Base-by-base conservation (phyloP, 2,113 vertebrate species). In the Propithecus coquereli region DNA sequence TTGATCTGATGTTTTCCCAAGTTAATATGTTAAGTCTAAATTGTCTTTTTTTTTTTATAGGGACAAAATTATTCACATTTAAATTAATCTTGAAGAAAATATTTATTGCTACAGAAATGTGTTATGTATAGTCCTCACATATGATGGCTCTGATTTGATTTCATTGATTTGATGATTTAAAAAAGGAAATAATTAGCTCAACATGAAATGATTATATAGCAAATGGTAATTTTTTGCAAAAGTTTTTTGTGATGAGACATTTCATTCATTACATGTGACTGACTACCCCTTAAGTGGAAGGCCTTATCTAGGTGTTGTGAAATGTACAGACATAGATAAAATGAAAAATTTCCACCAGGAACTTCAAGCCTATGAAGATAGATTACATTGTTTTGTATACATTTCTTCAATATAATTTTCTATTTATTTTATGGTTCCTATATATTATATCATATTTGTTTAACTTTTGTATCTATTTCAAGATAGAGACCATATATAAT, bases 1-100 rank as follows among this genome's bases (percentile, higher is more conserved):
- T 98, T 98, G 94, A 97, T 98, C 97, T 98, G 97, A 98, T 99
- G 97, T 98, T 98, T 98, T 99, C 95, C 94, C 95, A 98, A 98
- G 98, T 98, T 99, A 99, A 98, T 98, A 98, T 96, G 92, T 98
- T 98, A 98, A 98, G 98, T 98, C 97, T 98, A 98, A 94, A 98
- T 98, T 98, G 98, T 98, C 98, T 98, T 98, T 98, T 98, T 98
- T 98, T 98, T 92, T 98, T 96, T 43, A 98, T 98, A 98, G 86
- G 92, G 93, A 98, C 96, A 98, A 98, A 98, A 98, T 98, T 98
- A 37, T 83, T 98, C 97, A 97, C 98, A 98, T 98, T 98, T 98
- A 97, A 98, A 98, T 98, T 98, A 98, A 98, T 98, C 63, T 97
- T 96, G 95, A 97, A 97, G 94, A 96, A 98, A 97, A 98, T 98